Evolutionary conservation across 2,888 invertebrate genomes (phyloP).

Genomic region (Tyria jacobaeae): DNA sequence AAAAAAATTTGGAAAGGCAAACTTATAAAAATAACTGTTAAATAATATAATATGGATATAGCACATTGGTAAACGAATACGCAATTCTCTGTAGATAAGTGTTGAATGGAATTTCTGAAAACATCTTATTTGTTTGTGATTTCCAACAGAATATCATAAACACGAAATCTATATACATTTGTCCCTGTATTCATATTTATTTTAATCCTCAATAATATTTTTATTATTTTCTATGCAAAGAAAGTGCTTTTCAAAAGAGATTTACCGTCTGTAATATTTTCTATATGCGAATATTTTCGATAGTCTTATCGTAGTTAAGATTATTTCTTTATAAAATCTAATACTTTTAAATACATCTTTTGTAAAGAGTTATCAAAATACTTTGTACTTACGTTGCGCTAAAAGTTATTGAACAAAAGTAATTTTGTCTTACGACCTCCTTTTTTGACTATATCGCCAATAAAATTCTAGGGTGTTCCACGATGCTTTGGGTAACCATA

Average conservation of each 20-base stretch:
- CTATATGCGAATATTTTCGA: not conserved
- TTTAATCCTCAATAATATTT: not conserved
- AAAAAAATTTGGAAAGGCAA: no score
- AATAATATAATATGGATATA: no score
- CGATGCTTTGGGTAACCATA: not conserved
- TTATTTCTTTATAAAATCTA: not conserved
- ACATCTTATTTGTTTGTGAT: no score
- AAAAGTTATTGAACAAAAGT: slow-evolving; percentile 12
- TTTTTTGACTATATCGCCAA: slow-evolving; percentile 8
- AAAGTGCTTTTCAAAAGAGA: not conserved
- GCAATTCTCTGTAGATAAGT: no score
- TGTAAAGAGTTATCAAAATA: not conserved
- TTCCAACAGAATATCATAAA: no score
- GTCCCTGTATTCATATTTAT: not conserved
- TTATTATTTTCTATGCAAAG: not conserved
- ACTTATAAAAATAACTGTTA: no score
- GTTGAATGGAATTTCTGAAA: no score
- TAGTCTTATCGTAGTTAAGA: not conserved
- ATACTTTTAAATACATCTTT: slow-evolving; percentile 1
- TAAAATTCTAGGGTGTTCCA: slow-evolving; percentile 5
- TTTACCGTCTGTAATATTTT: not conserved
- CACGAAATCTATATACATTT: no score
- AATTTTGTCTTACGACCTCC: slow-evolving; percentile 5
- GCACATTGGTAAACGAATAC: no score
- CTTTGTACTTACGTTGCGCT: not conserved